Evolutionary conservation across 2,113 vertebrate genomes (phyloP).

Genomic region (Hemicordylus capensis): DNA sequence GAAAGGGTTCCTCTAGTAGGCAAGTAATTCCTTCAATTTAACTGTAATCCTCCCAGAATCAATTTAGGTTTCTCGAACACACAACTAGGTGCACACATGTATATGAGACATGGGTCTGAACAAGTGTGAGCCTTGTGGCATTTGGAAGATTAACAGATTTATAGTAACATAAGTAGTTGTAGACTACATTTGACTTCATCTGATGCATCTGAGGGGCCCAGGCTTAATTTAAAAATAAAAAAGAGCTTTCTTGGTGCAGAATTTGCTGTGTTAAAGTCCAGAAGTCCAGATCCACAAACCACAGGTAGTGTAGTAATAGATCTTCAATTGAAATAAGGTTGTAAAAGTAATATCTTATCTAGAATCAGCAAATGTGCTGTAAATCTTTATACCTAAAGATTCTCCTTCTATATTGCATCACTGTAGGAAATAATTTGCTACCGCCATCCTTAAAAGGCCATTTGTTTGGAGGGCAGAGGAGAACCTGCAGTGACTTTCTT

Average conservation of each 20-base stretch:
- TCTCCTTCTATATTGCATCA: slow-evolving; percentile 61
- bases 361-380: slow-evolving; percentile 12
- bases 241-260: not conserved
- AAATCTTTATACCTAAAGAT: not conserved
- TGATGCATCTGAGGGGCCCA: no score
- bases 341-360: slow-evolving; percentile 46
- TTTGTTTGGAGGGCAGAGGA: slow-evolving; percentile 49
- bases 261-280: not conserved
- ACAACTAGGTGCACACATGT: no score
- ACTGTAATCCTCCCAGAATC: no score
- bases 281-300: slow-evolving; percentile 34
- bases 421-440: slow-evolving; percentile 66
- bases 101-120: no score
- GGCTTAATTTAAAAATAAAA: not conserved
- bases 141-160: no score
- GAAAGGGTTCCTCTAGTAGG: no score
- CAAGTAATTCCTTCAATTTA: no score
- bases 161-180: no score
- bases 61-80: no score
- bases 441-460: slow-evolving; percentile 65
- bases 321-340: slow-evolving; percentile 64
- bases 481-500: slow-evolving; percentile 52
- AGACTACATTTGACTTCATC: no score
- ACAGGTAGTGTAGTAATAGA: slow-evolving; percentile 46
- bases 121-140: no score